Percentiles rank a stretch among this genome's conserved stretches.
Conservation (phyloP, 2,888 invertebrate genomes). For the Pristionchus japonicus region DNA sequence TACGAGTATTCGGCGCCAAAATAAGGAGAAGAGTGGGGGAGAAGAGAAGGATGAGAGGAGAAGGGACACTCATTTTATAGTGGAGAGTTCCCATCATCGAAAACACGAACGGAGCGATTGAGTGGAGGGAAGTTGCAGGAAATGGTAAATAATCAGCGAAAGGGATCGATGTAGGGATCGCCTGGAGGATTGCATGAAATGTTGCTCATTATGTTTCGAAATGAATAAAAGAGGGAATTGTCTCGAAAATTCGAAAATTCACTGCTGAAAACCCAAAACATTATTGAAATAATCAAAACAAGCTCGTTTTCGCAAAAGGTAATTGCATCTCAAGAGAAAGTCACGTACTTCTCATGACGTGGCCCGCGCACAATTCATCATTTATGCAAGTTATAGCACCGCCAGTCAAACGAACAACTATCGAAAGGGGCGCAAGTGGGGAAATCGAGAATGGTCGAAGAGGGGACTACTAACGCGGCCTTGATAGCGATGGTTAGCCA, state of each 20-base stretch:
- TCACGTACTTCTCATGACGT: not conserved
- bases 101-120: slow-evolving; percentile 21
- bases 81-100: not conserved
- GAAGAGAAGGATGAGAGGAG: not conserved
- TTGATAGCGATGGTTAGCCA: not conserved
- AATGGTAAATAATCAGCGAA: slow-evolving; percentile 7
- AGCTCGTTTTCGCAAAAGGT: not conserved
- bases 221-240: too few species aligned
- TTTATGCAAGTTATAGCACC: not conserved
- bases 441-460: not conserved
- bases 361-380: not conserved
- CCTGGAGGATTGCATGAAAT: not conserved
- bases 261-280: too few species aligned
- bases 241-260: not conserved
- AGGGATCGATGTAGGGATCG: not conserved
- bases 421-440: not conserved
- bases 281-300: too few species aligned
- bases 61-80: slow-evolving; percentile 28
- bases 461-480: not conserved
- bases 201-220: not conserved
- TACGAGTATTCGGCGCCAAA: not conserved
- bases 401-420: not conserved
- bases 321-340: not conserved
- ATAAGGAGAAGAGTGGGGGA: not conserved
- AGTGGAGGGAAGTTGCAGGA: not conserved